Base-by-base conservation (phyloP, 2,888 invertebrate species). In the Lucinisca nassula region DNA sequence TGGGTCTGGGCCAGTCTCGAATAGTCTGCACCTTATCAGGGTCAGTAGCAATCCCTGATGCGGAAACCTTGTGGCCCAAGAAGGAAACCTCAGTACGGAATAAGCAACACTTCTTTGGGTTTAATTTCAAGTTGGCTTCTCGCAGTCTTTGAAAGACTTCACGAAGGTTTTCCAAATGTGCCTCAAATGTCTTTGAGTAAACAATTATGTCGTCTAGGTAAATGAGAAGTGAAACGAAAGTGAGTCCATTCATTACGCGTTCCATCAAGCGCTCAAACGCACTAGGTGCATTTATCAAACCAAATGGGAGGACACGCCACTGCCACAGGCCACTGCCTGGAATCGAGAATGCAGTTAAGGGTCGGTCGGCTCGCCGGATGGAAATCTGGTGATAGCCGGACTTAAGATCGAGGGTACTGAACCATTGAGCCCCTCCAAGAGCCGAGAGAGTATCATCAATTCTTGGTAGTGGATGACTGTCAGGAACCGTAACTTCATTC, bases 131-230 rank as follows among this genome's bases (percentile, higher is more conserved):
- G 10, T 78, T 78, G 0, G 87, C 85, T 6, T 82, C 61, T 17
- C 58, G 32, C n/a, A 90, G 77, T 58, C 84, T 73, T 24, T 88
- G 51, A 35, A 92, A 81, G 21, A 92, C 84, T 51, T n/a, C 30
- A n/a, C 61, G 51, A 0, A 90, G 38, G 38, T 90, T 75, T 58
- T 67, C 24, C 12, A 91, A 32, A 58, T 91, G 92, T 32, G 79
- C 70, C 0, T 88, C 79, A 76, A 91, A 85, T 21, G 76, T 72
- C 6, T 75, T 40, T 21, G 79, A 79, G 38, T 79, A 89, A 17
- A 88, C 85, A 21, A 91, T 58, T 0, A 91, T 84, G 58, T 91
- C 92, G 76, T 92, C 92, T n/a, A 92, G 35, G 76, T 92, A 92
- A 14, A 90, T 74, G 8, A 91, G 76, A 4, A 80, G 51, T 10